Conservation (phyloP, 1,140 invertebrate species). For the Procambarus clarkii region DNA sequence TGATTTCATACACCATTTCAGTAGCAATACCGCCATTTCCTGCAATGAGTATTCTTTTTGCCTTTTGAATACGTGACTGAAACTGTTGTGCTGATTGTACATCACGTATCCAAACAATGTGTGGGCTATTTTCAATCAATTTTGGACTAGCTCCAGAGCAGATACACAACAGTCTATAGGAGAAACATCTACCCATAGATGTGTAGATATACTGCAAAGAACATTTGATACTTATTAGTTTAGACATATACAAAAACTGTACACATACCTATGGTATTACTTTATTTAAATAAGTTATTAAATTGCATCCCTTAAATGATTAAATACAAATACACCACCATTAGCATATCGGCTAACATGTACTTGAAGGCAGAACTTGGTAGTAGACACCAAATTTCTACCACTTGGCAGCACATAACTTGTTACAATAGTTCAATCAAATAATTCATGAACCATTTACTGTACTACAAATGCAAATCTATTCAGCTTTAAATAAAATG, state of each 20-base stretch:
- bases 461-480: no score
- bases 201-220: constrained; percentile 40
- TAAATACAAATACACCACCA: no score
- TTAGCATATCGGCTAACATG: no score
- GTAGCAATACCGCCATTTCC: constrained; percentile 99
- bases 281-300: not conserved
- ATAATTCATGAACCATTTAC: no score
- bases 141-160: constrained; percentile 92
- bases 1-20: constrained; percentile 84
- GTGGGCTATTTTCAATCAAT: constrained; percentile 81
- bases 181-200: constrained; percentile 78
- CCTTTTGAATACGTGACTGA: constrained; percentile 82
- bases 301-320: no score
- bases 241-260: not conserved
- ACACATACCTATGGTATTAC: not conserved
- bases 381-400: no score
- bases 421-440: no score
- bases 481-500: no score
- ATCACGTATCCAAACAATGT: constrained; percentile 92
- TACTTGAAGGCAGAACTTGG: no score
- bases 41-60: constrained; percentile 87
- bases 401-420: no score
- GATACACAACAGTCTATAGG: constrained; percentile 91
- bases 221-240: not conserved
- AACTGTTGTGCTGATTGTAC: constrained; percentile 94